Conservation (phyloP, 2,113 vertebrate species). For the Halichoeres trimaculatus region DNA sequence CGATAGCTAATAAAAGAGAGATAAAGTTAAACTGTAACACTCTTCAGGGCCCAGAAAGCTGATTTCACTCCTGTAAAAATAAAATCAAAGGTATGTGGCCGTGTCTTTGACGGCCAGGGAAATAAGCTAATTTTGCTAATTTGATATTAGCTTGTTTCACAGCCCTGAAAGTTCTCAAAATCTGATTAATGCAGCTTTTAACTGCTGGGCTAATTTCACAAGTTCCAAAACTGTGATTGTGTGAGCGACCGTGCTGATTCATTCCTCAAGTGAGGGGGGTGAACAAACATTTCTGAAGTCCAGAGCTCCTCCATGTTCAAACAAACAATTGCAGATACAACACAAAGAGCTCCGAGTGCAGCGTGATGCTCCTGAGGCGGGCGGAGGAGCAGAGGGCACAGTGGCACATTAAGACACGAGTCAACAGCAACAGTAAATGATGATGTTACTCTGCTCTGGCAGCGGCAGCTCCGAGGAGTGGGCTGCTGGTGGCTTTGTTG, state of each 20-base stretch:
- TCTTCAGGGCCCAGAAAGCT: too few relatives aligned
- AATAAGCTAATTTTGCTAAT: neutral
- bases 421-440: slow-evolving; percentile 64
- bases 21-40: neutral
- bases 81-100: neutral
- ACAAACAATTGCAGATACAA: slow-evolving; percentile 39
- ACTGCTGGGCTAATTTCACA: neutral
- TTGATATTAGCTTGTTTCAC: neutral
- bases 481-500: slow-evolving; percentile 48
- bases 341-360: slow-evolving; percentile 25
- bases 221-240: neutral
- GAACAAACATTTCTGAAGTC: slow-evolving; percentile 34
- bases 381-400: slow-evolving; percentile 40
- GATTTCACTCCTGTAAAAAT: neutral
- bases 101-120: neutral
- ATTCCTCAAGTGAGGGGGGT: neutral
- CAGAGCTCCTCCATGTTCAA: slow-evolving; percentile 5
- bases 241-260: neutral
- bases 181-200: neutral
- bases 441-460: slow-evolving; percentile 58
- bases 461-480: slow-evolving; percentile 36
- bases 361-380: slow-evolving; percentile 33
- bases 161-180: neutral
- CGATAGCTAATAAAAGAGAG: neutral
- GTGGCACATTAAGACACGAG: slow-evolving; percentile 57